Evolutionary conservation across 2,797 vertebrate species (phyloP).

Genomic region (Silurus lanzhouensis): DNA sequence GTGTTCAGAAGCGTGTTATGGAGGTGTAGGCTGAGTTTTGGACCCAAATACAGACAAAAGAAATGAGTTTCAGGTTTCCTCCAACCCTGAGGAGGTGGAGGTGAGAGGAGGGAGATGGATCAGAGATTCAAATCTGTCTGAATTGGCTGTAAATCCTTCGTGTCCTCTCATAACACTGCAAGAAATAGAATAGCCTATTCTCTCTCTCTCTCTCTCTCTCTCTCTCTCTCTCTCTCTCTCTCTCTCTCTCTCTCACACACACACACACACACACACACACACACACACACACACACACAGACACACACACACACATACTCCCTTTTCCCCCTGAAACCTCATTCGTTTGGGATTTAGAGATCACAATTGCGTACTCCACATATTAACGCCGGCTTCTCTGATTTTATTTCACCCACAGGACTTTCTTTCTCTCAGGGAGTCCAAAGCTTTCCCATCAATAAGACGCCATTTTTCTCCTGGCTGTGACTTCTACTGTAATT

Average conservation of each 20-base stretch:
- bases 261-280: too few relatives aligned
- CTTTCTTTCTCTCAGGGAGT: background rate
- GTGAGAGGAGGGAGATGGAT: background rate
- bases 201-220: background rate
- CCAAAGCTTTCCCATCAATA: background rate
- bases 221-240: slow-evolving; percentile 4
- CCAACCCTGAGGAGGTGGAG: slow-evolving; percentile 47
- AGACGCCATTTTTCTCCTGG: background rate
- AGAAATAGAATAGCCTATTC: slow-evolving; percentile 58
- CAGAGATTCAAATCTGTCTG: slow-evolving; percentile 57
- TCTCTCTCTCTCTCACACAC: background rate
- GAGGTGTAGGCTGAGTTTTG: background rate
- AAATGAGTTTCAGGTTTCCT: background rate
- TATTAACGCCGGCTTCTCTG: background rate
- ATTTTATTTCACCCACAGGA: background rate
- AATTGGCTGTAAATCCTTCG: slow-evolving; percentile 65
- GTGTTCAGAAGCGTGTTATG: background rate
- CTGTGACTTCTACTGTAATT: background rate
- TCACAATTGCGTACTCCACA: background rate
- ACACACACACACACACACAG: background rate
- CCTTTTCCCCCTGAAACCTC: slow-evolving; percentile 13
- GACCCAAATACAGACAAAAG: background rate
- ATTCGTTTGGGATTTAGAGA: slow-evolving; percentile 52
- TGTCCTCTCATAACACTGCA: slow-evolving; percentile 64
- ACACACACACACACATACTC: background rate